Conservation (phyloP, 2,797 vertebrate genomes). For the Cirrhinus mrigala region DNA sequence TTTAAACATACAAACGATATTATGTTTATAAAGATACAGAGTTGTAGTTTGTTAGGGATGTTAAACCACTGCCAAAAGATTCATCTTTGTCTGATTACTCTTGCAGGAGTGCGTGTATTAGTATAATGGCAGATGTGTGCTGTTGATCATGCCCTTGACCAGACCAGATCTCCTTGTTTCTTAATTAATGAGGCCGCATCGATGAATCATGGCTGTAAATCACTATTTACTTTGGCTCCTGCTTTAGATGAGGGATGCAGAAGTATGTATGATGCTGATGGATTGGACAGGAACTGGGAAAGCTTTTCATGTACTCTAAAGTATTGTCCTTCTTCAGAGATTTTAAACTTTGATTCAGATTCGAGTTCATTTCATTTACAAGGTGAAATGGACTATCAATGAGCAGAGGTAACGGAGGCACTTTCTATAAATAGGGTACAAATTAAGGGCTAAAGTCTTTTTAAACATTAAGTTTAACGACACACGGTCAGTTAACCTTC, state of each 20-base stretch:
- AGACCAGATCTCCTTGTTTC: conserved; percentile 39
- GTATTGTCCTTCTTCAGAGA: neutral
- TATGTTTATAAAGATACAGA: neutral
- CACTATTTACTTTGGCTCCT: conserved; percentile 48
- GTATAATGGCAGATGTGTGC: conserved; percentile 20
- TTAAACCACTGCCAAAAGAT: conserved; percentile 17
- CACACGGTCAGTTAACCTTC: neutral
- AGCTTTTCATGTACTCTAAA: conserved; percentile 21
- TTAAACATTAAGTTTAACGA: neutral
- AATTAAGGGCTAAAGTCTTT: neutral
- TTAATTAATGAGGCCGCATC: conserved; percentile 53
- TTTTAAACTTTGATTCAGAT: neutral
- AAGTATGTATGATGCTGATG: conserved; percentile 22
- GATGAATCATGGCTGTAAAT: conserved; percentile 59
- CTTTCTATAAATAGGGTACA: neutral
- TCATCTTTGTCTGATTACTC: conserved; percentile 47
- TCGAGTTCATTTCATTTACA: neutral
- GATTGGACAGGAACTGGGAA: conserved; percentile 34
- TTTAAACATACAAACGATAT: neutral
- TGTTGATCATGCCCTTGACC: conserved; percentile 49
- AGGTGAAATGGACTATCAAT: conserved; percentile 1
- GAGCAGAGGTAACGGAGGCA: neutral
- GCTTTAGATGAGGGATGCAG: neutral
- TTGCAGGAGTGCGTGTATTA: conserved; percentile 41
- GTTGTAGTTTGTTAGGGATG: neutral